Evolutionary conservation across 2,888 invertebrate species (phyloP), one percentile per base, ranked within the genome.

Genomic region (Oxycera nigricornis): DNA sequence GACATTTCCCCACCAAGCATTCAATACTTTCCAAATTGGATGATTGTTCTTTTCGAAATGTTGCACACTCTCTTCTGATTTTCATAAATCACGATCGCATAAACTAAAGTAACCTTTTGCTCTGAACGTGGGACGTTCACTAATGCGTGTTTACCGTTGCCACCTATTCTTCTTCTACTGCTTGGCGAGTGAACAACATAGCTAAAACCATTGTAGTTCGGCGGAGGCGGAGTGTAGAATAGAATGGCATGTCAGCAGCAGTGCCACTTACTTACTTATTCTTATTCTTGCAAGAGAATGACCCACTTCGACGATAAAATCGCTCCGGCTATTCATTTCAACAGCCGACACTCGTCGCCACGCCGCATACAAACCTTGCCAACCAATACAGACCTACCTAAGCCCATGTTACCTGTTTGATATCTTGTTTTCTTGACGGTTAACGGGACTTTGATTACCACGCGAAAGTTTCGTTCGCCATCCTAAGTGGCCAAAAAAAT

Each of bases 391-490:
- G 55, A 24, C 55, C 4, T 24, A 61, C 7, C 61, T 17, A 31
- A 55, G 22, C 20, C 61, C 17, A 9, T 2, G 6, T 31, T 61
- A 61, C 61, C 61, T 17, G 61, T 61, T 31, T 61, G 61, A 61
- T 26, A 31, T 61, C 61, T 61, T 61, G 30, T 61, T 46, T 46
- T 46, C n/a, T 46, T 46, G 17, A 14, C 61, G 20, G 30, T 31
- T 61, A 61, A 61, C 61, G 61, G 61, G 61, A 61, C 26, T 61
- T 31, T 17, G 61, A 30, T 31, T 61, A 61, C 61, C 61, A 61
- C 61, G 61, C 61, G 61, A 61, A 61, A 61, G 61, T 61, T 61
- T 61, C 61, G 26, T 61, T 61, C 20, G 31, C 61, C 61, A 61
- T 61, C 24, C 17, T 61, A 61, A 30, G 61, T 61, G 61, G 61